Evolutionary conservation across 2,797 vertebrate genomes (phyloP).

Genomic region (Paguma larvata): DNA sequence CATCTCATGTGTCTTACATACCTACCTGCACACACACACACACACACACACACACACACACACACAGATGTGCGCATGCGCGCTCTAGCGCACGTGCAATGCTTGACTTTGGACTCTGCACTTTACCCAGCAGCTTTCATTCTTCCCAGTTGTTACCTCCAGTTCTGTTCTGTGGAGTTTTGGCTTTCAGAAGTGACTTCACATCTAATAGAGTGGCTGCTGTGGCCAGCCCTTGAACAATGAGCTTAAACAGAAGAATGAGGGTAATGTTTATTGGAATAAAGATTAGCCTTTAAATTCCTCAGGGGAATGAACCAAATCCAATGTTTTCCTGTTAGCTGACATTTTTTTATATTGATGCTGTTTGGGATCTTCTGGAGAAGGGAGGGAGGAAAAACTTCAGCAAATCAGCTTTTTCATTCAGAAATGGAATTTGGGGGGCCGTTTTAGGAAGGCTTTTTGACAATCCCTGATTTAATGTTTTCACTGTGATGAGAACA

Average conservation of each 20-base stretch:
- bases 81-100: background rate
- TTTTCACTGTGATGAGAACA: background rate
- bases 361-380: constrained; percentile 54
- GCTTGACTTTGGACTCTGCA: background rate
- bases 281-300: constrained; percentile 73
- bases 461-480: constrained; percentile 48
- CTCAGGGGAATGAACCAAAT: constrained; percentile 63
- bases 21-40: background rate
- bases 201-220: background rate
- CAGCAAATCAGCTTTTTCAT: constrained; percentile 69
- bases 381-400: background rate
- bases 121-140: background rate
- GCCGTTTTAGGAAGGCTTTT: constrained; percentile 39
- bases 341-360: constrained; percentile 65
- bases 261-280: constrained; percentile 66
- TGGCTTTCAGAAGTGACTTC: constrained; percentile 47
- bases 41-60: too few relatives aligned
- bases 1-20: background rate
- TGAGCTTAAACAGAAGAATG: constrained; percentile 62
- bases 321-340: constrained; percentile 57
- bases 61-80: background rate
- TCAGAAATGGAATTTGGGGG: constrained; percentile 60
- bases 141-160: background rate
- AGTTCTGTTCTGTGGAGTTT: constrained; percentile 22
- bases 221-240: constrained; percentile 44